Conservation (phyloP, 1,140 invertebrate genomes). For the Episyrphus balteatus region DNA sequence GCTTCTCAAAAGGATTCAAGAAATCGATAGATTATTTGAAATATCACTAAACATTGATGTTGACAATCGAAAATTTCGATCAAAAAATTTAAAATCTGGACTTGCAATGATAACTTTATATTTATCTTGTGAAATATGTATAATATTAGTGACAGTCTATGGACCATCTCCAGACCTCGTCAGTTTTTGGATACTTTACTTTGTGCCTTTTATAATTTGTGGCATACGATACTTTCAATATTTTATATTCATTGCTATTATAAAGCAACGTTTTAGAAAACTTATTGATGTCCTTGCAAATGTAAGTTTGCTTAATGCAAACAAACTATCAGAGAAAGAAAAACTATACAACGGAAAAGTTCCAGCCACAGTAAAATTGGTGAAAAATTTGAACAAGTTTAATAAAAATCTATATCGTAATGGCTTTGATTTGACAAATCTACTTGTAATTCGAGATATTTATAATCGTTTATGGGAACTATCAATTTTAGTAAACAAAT, state of each 20-base stretch:
- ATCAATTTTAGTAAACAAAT: conserved; percentile 15
- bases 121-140: conserved; percentile 12
- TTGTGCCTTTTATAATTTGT: conserved; percentile 22
- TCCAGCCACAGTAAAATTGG: background rate
- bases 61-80: conserved; percentile 12
- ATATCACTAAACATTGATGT: conserved; percentile 14
- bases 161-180: conserved; percentile 7
- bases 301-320: conserved; percentile 10
- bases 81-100: conserved; percentile 3
- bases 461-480: conserved; percentile 26
- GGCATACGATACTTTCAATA: conserved; percentile 30
- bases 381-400: background rate
- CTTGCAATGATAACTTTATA: conserved; percentile 18
- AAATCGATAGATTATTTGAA: conserved; percentile 22
- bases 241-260: conserved; percentile 16
- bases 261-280: conserved; percentile 17
- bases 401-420: background rate
- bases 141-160: conserved; percentile 17
- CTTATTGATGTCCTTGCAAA: conserved; percentile 11
- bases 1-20: conserved; percentile 15
- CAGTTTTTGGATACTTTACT: conserved; percentile 24
- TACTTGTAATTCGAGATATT: conserved; percentile 16
- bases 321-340: background rate
- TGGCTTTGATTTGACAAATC: conserved; percentile 9
- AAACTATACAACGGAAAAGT: background rate